phyloP scores from a whole-genome alignment of 2,888 invertebrate species.

The Platycheirus rosarum region DNA sequence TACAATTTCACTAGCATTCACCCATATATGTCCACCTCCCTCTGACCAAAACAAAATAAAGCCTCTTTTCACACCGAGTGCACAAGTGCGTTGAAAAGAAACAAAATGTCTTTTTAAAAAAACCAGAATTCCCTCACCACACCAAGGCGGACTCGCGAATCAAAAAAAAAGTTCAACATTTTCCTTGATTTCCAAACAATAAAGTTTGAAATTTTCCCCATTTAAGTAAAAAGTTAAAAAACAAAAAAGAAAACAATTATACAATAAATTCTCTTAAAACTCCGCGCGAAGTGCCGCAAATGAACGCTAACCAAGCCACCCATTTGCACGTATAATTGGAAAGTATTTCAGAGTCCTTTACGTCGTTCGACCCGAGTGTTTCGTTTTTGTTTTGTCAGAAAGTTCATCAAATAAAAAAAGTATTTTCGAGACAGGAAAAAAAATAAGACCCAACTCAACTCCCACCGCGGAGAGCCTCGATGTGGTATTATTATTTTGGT shows the following conservation, averaged over 20 bases:
- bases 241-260: conserved; percentile 16
- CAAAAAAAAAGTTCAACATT: conserved; percentile 62
- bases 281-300: conserved; percentile 52
- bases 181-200: conserved; percentile 63
- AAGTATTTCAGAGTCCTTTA: conserved; percentile 18
- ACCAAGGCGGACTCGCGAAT: conserved; percentile 61
- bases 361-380: conserved; percentile 63
- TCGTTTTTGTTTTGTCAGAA: conserved; percentile 72
- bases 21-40: conserved; percentile 29
- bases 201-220: conserved; percentile 49
- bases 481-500: conserved; percentile 74
- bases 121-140: conserved; percentile 70
- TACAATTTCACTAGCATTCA: conserved; percentile 1
- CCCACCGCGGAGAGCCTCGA: conserved; percentile 71
- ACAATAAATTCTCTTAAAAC: conserved; percentile 1
- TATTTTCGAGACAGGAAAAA: conserved; percentile 52
- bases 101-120: conserved; percentile 73
- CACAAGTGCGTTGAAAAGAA: conserved; percentile 72
- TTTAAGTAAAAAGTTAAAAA: conserved; percentile 51
- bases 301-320: conserved; percentile 57
- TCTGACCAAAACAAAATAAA: conserved; percentile 66
- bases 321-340: conserved; percentile 66
- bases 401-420: conserved; percentile 41
- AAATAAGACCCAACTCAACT: conserved; percentile 50
- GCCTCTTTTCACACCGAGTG: conserved; percentile 36